Conservation (phyloP, 92 coral and sea anemone genomes). For the Galaxea fascicularis region DNA sequence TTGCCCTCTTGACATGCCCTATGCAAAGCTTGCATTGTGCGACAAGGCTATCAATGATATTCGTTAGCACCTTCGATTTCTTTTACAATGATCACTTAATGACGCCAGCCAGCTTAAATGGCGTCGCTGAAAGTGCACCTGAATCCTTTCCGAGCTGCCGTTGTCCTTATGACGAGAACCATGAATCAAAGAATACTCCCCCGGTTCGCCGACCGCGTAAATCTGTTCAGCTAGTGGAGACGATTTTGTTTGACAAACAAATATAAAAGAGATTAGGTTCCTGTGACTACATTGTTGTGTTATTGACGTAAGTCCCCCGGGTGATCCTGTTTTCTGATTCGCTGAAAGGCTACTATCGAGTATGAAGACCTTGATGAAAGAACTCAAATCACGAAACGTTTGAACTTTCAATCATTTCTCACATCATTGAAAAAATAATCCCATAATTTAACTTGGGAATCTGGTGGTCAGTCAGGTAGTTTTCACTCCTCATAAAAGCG, state of each 20-base stretch:
- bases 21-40: constrained; percentile 61
- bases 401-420: not conserved
- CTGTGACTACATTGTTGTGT: constrained; percentile 34
- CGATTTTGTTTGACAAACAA: constrained; percentile 41
- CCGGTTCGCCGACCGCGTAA: not conserved
- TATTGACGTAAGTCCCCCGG: constrained; percentile 44
- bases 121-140: not conserved
- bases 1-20: constrained; percentile 73
- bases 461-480: not conserved
- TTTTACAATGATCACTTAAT: not conserved
- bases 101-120: constrained; percentile 18
- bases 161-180: not conserved
- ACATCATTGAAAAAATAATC: not conserved
- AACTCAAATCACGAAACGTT: constrained; percentile 17
- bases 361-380: not conserved
- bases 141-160: not conserved
- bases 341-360: not conserved
- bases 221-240: not conserved
- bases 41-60: constrained; percentile 24
- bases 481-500: not conserved
- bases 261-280: constrained; percentile 6
- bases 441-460: not conserved
- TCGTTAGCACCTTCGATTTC: not conserved
- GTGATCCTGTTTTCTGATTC: not conserved
- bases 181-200: not conserved